Base-by-base conservation (phyloP, 2,888 invertebrate species). In the Scaeva pyrastri region DNA sequence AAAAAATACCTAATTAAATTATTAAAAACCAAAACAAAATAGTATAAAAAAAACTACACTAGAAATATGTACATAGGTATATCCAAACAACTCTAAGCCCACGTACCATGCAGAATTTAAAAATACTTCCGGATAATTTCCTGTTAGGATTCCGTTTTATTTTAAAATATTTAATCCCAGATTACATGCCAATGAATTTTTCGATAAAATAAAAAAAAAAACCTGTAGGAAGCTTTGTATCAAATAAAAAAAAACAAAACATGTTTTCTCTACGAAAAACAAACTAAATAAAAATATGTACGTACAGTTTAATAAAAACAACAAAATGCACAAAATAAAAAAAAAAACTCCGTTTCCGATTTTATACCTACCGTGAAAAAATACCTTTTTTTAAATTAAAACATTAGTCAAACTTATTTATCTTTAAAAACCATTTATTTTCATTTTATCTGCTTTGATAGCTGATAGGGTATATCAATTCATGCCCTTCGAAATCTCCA, bases 351-450 rank as follows among this genome's bases (percentile, higher is more conserved):
- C 16, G 12, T 2, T 12, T n/a, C 26, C 19, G 31, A 31, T 31
- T n/a, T n/a, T n/a, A n/a, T 31, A 11, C 2, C 8, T 31, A 66
- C n/a, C 11, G 14, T 19, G 0, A 48, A 48, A 36, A 55, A 71
- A 26, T 12, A 56, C 77, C n/a, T 41, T 71, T 86, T 82, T 71
- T 82, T 74, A 56, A 81, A 66, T 78, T 71, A 73, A 82, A 82
- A 64, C 64, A 70, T 56, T 72, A 72, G 56, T 62, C 58, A 64
- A 66, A 80, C 31, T 43, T 39, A 62, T 19, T 75, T 75, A 71
- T 41, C 56, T 36, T 68, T 62, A 52, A 48, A 81, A 85, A 77
- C 55, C 66, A 70, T 85, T 70, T 64, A 73, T 85, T 68, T 72
- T 50, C 23, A 45, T 19, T 55, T 14, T 48, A 64, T 39, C 52